Percentiles rank a stretch among this genome's conserved stretches.
Evolutionary conservation across 2,797 vertebrate genomes (phyloP).

Genomic region (Mico argentatus): DNA sequence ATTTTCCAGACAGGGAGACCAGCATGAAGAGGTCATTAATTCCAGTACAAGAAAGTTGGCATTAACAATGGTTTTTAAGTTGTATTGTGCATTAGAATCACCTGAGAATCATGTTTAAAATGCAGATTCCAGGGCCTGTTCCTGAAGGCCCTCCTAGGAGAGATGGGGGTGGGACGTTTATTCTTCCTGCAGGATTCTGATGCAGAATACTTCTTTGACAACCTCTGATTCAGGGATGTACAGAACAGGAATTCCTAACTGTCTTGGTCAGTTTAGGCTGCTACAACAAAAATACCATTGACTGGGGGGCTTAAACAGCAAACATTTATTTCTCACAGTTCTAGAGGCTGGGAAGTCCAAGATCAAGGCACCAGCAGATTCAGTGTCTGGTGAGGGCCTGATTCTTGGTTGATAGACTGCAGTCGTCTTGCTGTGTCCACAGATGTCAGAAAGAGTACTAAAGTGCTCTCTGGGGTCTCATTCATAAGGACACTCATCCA

Average conservation of each 20-base stretch:
- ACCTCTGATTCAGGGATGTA: not conserved
- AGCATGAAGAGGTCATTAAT: slow-evolving; percentile 39
- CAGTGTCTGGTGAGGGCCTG: accelerated
- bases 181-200: not conserved
- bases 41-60: not conserved
- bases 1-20: slow-evolving; percentile 39
- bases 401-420: not conserved
- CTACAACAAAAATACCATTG: not conserved
- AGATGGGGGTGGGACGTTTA: not conserved
- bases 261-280: not conserved
- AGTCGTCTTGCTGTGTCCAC: not conserved
- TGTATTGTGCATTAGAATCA: not conserved
- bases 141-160: not conserved
- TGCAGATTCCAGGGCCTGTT: not conserved
- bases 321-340: not conserved
- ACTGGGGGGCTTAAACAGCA: too few relatives aligned
- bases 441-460: not conserved
- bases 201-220: not conserved
- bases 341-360: not conserved
- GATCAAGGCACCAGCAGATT: not conserved
- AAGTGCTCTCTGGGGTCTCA: not conserved
- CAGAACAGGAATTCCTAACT: not conserved
- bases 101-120: not conserved
- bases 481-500: not conserved
- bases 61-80: slow-evolving; percentile 19